Conservation (phyloP, 2,797 vertebrate species). For the Cephalopachus bancanus region DNA sequence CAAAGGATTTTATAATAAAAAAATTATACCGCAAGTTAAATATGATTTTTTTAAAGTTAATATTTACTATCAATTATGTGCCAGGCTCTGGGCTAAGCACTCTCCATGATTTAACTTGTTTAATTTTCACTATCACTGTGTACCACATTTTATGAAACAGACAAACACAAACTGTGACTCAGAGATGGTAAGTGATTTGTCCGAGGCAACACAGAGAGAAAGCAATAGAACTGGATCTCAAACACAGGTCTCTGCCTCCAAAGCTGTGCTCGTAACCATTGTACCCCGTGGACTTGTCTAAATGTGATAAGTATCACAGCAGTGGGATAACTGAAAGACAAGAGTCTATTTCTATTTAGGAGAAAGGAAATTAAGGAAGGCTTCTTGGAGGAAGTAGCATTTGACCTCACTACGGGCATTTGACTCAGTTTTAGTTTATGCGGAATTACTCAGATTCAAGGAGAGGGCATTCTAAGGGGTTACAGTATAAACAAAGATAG, state of each 20-base stretch:
- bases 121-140: neutral
- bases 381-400: neutral
- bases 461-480: neutral
- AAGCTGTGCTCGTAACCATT: neutral
- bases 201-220: neutral
- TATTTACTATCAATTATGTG: neutral
- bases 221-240: neutral
- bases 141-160: slow-evolving; percentile 43
- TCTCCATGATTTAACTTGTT: neutral
- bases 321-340: neutral
- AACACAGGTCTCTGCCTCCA: neutral
- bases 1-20: neutral
- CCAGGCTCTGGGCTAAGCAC: neutral
- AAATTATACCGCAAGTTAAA: slow-evolving; percentile 14
- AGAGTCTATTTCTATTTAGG: neutral
- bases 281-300: neutral
- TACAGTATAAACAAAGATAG: neutral
- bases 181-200: neutral
- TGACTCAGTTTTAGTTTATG: neutral
- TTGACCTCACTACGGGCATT: neutral
- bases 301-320: neutral
- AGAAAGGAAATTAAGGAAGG: neutral
- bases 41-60: slow-evolving; percentile 11
- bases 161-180: neutral
- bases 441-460: neutral